Evolutionary conservation across 2,797 vertebrate species (phyloP), one percentile per base, ranked within the genome.

Genomic region (Sebastes baramenuke): DNA sequence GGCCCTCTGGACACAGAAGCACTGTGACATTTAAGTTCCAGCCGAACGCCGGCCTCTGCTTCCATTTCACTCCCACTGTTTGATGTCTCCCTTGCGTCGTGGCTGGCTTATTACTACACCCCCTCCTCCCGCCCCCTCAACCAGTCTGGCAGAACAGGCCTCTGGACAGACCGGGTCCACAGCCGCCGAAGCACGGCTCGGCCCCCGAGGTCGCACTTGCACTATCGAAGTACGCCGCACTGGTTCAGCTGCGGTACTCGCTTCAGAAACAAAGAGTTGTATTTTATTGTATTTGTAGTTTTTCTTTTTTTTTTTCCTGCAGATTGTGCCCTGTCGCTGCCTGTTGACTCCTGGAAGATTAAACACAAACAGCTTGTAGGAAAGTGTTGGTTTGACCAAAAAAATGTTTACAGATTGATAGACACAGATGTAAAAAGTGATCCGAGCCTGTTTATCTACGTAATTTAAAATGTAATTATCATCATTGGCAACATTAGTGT

Each of bases 401-500:
- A 86, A 79, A 60, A 75, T 76, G 91, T 93, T 94, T 93, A 90
- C 92, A 92, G 79, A 83, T 27, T 70, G 79, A 84, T 38, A 20
- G 8, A 75, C 27, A n/a, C 46, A 16, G 71, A 22, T 49, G 67
- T 79, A 60, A 70, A 75, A 78, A 36, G 36, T 55, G n/a, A 72
- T 60, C 49, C 59, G 20, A 72, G 46, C 32, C 58, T n/a, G 2
- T 76, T 67, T 67, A 73, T 66, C 66, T 32, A 27, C n/a, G 76
- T 83, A 32, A 69, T 42, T 61, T 61, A 30, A 65, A 68, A 75
- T 54, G 25, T 52, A 78, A 67, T 77, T 75, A 75, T 75, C 49
- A 71, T 86, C 55, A 65, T 42, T 65, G 75, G 49, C 32, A 78
- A 36, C 46, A 49, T 65, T 81, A 75, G 82, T 72, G 68, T 82